phyloP scores from a whole-genome alignment of 2,113 vertebrate species.

The Oncorhynchus gorbuscha region DNA sequence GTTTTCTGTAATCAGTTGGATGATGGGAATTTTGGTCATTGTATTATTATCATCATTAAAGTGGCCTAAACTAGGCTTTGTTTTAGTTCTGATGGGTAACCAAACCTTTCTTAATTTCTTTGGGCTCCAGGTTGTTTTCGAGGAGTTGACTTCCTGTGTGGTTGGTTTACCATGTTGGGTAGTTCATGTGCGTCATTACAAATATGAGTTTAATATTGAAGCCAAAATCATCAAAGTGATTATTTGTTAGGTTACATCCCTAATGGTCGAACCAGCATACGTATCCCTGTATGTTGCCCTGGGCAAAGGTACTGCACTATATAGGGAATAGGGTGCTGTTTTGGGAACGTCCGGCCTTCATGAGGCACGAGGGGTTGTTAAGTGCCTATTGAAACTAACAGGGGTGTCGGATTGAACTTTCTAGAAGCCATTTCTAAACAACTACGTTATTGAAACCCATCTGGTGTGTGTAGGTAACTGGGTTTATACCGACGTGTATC shows the following conservation, averaged over 20 bases:
- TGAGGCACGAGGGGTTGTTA: constrained; percentile 55
- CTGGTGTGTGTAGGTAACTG: constrained; percentile 14
- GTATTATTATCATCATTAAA: constrained; percentile 72
- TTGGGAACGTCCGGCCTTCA: not conserved
- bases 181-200: constrained; percentile 59
- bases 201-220: constrained; percentile 65
- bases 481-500: constrained; percentile 25
- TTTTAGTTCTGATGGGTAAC: constrained; percentile 68
- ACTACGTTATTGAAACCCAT: not conserved
- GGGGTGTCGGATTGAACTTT: not conserved
- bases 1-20: constrained; percentile 74
- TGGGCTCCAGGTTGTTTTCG: constrained; percentile 62
- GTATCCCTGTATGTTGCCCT: too few relatives aligned
- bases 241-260: not conserved
- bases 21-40: constrained; percentile 68
- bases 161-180: constrained; percentile 63
- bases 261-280: too few relatives aligned
- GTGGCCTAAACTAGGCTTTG: constrained; percentile 81
- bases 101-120: constrained; percentile 73
- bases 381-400: constrained; percentile 70
- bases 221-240: constrained; percentile 69
- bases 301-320: too few relatives aligned
- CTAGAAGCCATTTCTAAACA: not conserved
- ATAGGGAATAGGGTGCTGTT: too few relatives aligned
- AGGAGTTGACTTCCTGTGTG: constrained; percentile 71